Base-by-base conservation (phyloP, 2,888 invertebrate genomes). In the Torymus auratus region DNA sequence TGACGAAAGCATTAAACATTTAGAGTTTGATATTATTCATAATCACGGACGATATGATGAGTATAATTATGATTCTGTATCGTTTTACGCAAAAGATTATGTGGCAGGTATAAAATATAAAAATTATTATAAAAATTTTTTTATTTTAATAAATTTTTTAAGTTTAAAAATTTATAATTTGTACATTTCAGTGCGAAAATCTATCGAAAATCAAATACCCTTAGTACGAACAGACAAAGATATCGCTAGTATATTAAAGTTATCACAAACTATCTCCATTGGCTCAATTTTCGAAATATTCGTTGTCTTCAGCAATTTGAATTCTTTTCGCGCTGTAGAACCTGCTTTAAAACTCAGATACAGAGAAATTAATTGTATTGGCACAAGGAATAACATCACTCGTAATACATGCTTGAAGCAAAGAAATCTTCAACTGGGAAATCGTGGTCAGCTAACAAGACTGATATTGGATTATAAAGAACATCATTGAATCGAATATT, bases 71-170 rank as follows among this genome's bases (percentile, higher is more conserved):
- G 94, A 94, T 83, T 95, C 95, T 85, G 92, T 96, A 71, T 94
- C 96, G 52, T 96, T 98, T 91, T 97, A 98, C 91, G 94, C 95
- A 82, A 93, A 93, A 77, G 99, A 99, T 92, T 97, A 96, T 90
- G 93, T 94, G 14, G 91, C 92, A 86, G 94, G 95, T 95, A 91
- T 89, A 90, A 80, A 81, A 74, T 79, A 80, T 72, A 69, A 77
- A 74, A 80, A 64, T 73, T 73, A 68, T 76, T 79, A 73, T 81
- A 82, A 84, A 78, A 83, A 72, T 78, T 83, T 61, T 73, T 68
- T 82, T 72, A 79, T 76, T 60, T 67, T 76, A 80, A 53, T 82
- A 58, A 73, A 74, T 73, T 55, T 78, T 41, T 73, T 12, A 77
- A 55, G 20, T 60, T 82, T 71, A 64, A 79, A 82, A 74, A 73